Evolutionary conservation across 1,140 invertebrate species (phyloP).

Genomic region (Drosophila tristis): DNA sequence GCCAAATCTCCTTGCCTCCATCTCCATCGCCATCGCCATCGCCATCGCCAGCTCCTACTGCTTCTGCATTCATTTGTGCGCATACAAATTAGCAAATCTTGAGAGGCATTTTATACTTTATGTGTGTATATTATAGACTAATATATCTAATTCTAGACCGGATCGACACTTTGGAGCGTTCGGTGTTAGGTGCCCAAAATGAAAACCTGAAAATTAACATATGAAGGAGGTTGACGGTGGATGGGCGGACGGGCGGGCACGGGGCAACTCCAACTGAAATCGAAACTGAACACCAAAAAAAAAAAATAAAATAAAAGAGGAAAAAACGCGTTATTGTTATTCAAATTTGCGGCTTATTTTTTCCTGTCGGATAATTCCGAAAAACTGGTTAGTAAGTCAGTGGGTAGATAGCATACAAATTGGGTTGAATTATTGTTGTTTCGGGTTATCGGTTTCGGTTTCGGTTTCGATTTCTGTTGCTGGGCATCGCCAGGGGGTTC

Average conservation of each 20-base stretch:
- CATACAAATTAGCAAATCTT: conserved; percentile 65
- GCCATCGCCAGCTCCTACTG: neutral
- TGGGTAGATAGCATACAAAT: conserved; percentile 73
- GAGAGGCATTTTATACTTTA: conserved; percentile 37
- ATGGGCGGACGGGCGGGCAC: conserved; percentile 3
- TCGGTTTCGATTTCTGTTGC: neutral
- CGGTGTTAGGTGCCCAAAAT: conserved; percentile 22
- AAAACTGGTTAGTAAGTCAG: conserved; percentile 82
- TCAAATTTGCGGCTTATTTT: conserved; percentile 57
- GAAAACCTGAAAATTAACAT: conserved; percentile 67
- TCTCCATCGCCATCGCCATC: neutral
- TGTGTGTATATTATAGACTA: conserved; percentile 46
- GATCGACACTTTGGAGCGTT: conserved; percentile 37
- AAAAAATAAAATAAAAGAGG: no score
- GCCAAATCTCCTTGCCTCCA: conserved; percentile 7
- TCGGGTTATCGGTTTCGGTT: neutral
- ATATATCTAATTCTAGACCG: conserved; percentile 75
- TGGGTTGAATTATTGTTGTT: conserved; percentile 36
- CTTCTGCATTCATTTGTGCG: conserved; percentile 50
- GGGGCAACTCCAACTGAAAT: conserved; percentile 58
- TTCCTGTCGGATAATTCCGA: conserved; percentile 51
- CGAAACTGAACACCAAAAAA: conserved; percentile 57
- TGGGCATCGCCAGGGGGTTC: no score
- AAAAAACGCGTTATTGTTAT: conserved; percentile 77
- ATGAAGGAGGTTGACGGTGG: conserved; percentile 8